Conservation (phyloP, 2,888 invertebrate genomes). For the Synergus laeviventris region DNA sequence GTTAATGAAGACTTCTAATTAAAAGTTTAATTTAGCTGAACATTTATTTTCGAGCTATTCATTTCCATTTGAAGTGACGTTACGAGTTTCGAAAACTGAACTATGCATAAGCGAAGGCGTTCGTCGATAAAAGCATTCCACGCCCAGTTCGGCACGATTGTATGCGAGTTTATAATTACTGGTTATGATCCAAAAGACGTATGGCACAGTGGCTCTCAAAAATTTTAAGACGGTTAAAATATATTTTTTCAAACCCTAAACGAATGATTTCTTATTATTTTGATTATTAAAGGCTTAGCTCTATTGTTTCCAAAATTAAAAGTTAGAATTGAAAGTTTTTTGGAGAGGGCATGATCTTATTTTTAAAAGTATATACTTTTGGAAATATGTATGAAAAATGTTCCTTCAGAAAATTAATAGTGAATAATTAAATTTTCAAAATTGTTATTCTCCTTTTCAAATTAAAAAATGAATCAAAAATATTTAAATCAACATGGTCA, state of each 20-base stretch:
- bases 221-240: neutral
- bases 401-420: neutral
- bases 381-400: neutral
- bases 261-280: neutral
- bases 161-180: conserved; percentile 59
- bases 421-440: too few relatives aligned
- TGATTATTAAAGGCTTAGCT: neutral
- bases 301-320: neutral
- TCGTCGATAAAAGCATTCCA: conserved; percentile 50
- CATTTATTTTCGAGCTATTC: conserved; percentile 23
- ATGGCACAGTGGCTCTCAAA: conserved; percentile 50
- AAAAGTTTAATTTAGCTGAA: conserved; percentile 26
- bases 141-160: conserved; percentile 65
- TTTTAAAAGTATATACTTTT: neutral
- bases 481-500: neutral
- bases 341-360: neutral
- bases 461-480: neutral
- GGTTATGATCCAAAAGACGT: conserved; percentile 52
- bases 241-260: neutral
- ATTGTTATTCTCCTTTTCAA: too few relatives aligned
- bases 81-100: conserved; percentile 33
- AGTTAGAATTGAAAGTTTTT: neutral
- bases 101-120: conserved; percentile 35
- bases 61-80: conserved; percentile 2
- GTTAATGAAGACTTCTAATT: conserved; percentile 32